A percentile compares a stretch with the other conserved stretches of the same genome.
These are phyloP conservation scores for Ceryle rudis DNA, from an alignment of 2,797 vertebrate genomes.

Conservation along the genomic window DNA sequence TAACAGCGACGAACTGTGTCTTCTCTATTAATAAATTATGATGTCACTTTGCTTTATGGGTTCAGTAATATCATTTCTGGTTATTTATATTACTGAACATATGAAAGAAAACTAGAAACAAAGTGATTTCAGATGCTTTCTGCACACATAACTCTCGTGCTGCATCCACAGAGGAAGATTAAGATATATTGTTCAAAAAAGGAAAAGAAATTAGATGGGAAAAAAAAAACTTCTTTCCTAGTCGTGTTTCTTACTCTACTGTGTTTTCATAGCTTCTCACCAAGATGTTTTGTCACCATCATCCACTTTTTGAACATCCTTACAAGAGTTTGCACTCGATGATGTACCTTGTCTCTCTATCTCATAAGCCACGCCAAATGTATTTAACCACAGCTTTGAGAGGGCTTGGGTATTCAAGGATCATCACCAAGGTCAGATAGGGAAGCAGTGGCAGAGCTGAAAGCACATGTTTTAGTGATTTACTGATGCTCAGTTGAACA, in stretches of 20 bases:
- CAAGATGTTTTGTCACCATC: not conserved
- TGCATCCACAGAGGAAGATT: not conserved
- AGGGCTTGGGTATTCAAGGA: not conserved
- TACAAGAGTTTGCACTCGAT: not conserved
- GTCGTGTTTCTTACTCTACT: not conserved
- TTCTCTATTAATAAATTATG: constrained; percentile 71
- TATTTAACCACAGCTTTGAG: not conserved
- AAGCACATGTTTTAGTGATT: not conserved
- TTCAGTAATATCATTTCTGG: constrained; percentile 65
- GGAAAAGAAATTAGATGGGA: not conserved
- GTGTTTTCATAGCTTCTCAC: not conserved
- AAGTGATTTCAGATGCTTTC: constrained; percentile 42
- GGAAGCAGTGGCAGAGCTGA: not conserved
- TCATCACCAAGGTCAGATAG: not conserved
- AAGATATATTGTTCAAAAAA: not conserved
- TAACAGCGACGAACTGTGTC: constrained; percentile 49
- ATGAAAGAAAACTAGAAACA: constrained; percentile 59
- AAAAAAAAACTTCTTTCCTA: not conserved
- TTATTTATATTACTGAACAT: constrained; percentile 15
- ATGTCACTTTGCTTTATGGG: constrained; percentile 63
- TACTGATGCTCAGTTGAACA: not conserved
- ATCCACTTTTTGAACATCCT: not conserved
- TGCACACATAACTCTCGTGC: constrained; percentile 12
- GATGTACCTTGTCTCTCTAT: not conserved
- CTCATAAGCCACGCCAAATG: not conserved